These are phyloP conservation scores for Odontamblyopus lacepedii DNA, from an alignment of 2,797 vertebrate species.

Conservation along the genomic window DNA sequence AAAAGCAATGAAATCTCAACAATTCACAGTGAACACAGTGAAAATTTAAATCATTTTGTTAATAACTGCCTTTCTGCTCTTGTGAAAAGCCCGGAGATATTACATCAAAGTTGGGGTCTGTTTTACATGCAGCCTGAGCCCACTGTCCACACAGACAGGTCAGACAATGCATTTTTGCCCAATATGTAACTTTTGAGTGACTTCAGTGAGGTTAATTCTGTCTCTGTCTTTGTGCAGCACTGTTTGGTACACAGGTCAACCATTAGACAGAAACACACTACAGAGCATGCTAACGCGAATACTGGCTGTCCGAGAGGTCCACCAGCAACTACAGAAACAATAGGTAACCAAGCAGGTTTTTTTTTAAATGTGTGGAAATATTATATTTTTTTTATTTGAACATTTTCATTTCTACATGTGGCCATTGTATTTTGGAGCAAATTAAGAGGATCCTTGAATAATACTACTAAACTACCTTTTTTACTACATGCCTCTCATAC, in stretches of 20 bases:
- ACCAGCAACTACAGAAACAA: constrained; percentile 70
- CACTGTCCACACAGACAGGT: constrained; percentile 67
- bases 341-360: neutral
- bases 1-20: neutral
- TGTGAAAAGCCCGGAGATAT: constrained; percentile 85
- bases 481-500: constrained; percentile 2
- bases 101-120: constrained; percentile 85
- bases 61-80: neutral
- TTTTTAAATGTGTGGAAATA: neutral
- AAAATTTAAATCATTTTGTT: neutral
- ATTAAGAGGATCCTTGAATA: neutral
- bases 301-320: constrained; percentile 90
- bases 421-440: neutral
- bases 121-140: constrained; percentile 95
- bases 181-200: neutral
- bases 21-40: neutral
- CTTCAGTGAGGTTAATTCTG: no score
- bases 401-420: no score
- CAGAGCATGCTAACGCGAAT: constrained; percentile 96
- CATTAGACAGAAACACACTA: constrained; percentile 85
- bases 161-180: constrained; percentile 17
- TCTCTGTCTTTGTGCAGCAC: constrained; percentile 78
- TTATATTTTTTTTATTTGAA: neutral
- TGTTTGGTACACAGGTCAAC: constrained; percentile 90
- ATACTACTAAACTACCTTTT: neutral